These are phyloP conservation scores for Centropus bengalensis DNA, from an alignment of 2,113 vertebrate genomes.

Conservation along the genomic window DNA sequence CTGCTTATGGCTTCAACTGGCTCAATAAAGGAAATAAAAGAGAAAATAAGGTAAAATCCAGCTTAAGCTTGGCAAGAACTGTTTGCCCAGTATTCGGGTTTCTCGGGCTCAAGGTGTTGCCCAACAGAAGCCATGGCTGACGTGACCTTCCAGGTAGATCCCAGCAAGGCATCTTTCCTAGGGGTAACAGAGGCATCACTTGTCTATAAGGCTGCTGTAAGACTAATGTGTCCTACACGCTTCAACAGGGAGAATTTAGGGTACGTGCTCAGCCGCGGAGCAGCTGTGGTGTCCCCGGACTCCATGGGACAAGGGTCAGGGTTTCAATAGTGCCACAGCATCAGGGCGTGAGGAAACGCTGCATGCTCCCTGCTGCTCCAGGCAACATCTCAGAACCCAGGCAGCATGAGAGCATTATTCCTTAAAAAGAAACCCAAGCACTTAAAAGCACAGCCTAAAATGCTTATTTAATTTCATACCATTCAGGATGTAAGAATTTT, in stretches of 20 bases:
- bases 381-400: not conserved
- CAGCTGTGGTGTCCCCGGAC: not conserved
- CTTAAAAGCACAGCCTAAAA: not conserved
- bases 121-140: not conserved
- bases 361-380: not conserved
- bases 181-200: not conserved
- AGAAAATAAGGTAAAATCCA: not conserved
- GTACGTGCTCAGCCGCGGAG: not conserved
- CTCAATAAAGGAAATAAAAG: not conserved
- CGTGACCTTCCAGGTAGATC: not conserved
- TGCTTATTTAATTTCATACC: slow-evolving; percentile 44
- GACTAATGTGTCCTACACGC: not conserved
- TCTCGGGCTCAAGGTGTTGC: not conserved
- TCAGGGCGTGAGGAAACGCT: not conserved
- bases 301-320: not conserved
- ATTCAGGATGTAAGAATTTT: not conserved
- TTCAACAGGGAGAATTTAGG: not conserved
- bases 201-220: no score
- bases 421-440: slow-evolving; percentile 10
- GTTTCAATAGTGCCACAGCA: not conserved
- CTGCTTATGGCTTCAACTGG: not conserved
- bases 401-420: not conserved
- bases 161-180: not conserved
- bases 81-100: not conserved
- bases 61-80: not conserved